Percentiles rank a stretch among this genome's conserved stretches.
Conservation (phyloP, 2,888 invertebrate species). For the Molorchus minor region DNA sequence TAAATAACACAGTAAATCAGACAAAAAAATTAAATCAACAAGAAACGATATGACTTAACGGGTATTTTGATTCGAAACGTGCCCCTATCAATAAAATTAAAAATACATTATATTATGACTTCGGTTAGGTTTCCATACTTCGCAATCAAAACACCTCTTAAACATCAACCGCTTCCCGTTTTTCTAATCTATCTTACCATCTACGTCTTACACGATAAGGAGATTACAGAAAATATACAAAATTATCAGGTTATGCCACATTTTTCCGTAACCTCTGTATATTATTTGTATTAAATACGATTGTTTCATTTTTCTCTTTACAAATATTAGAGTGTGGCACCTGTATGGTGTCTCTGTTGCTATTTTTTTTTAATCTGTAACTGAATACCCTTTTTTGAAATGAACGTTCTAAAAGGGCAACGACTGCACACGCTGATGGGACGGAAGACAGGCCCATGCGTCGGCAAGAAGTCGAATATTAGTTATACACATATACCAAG, state of each 20-base stretch:
- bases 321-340: slow-evolving; percentile 49
- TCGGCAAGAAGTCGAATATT: no score
- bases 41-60: no score
- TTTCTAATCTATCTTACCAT: slow-evolving; percentile 38
- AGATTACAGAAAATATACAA: slow-evolving; percentile 41
- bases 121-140: no score
- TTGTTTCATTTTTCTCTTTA: slow-evolving; percentile 51
- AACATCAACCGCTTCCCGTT: no score
- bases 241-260: slow-evolving; percentile 35
- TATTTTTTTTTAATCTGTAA: slow-evolving; percentile 22
- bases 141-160: no score
- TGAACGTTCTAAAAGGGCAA: not conserved
- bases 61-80: no score
- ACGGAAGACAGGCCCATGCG: no score
- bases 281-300: slow-evolving; percentile 45
- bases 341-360: slow-evolving; percentile 49
- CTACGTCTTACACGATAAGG: slow-evolving; percentile 46
- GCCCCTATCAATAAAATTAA: no score
- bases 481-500: no score
- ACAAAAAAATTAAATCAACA: slow-evolving; percentile 29
- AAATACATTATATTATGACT: no score
- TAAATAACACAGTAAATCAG: slow-evolving; percentile 45
- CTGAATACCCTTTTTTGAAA: slow-evolving; percentile 4
- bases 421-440: no score
- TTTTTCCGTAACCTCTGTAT: slow-evolving; percentile 41